These are phyloP conservation scores for Uropsilus gracilis DNA, from an alignment of 2,113 vertebrate species.

Conservation along the genomic window DNA sequence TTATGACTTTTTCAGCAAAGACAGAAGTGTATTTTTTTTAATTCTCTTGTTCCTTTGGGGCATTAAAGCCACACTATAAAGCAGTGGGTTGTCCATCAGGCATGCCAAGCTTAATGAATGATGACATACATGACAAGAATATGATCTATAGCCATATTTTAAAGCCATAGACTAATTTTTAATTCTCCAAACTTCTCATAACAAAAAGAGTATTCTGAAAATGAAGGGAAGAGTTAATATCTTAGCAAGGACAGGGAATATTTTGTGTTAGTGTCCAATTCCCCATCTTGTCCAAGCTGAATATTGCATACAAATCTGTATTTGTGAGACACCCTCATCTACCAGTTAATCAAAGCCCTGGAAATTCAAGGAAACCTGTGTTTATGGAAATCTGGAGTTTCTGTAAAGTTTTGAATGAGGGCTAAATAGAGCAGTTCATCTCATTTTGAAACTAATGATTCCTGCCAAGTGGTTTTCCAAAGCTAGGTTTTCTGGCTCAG, in stretches of 20 bases:
- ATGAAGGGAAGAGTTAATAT: constrained; percentile 78
- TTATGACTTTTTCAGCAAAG: constrained; percentile 68
- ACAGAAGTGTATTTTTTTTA: constrained; percentile 68
- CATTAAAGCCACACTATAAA: constrained; percentile 79
- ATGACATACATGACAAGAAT: constrained; percentile 78
- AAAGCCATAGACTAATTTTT: constrained; percentile 82
- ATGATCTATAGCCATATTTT: constrained; percentile 75
- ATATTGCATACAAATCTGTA: constrained; percentile 85
- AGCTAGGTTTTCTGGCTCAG: constrained; percentile 91
- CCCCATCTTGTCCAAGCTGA: constrained; percentile 76
- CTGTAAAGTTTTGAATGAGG: constrained; percentile 90
- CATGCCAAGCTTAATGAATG: constrained; percentile 79
- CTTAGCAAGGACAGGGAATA: constrained; percentile 64
- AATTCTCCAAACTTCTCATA: constrained; percentile 77
- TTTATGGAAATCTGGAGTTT: constrained; percentile 91
- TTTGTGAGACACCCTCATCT: constrained; percentile 86
- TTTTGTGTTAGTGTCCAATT: constrained; percentile 68
- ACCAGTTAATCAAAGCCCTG: constrained; percentile 89
- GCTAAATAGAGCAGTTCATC: constrained; percentile 92
- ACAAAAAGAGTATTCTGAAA: constrained; percentile 79
- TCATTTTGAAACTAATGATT: constrained; percentile 90
- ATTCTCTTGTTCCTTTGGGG: constrained; percentile 74
- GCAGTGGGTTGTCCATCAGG: constrained; percentile 80
- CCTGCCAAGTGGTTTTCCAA: constrained; percentile 95
- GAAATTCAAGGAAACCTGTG: constrained; percentile 90